Percentiles rank a stretch among this genome's conserved stretches.
Conservation (phyloP, 1,140 invertebrate species). For the Caligus rogercresseyi region DNA sequence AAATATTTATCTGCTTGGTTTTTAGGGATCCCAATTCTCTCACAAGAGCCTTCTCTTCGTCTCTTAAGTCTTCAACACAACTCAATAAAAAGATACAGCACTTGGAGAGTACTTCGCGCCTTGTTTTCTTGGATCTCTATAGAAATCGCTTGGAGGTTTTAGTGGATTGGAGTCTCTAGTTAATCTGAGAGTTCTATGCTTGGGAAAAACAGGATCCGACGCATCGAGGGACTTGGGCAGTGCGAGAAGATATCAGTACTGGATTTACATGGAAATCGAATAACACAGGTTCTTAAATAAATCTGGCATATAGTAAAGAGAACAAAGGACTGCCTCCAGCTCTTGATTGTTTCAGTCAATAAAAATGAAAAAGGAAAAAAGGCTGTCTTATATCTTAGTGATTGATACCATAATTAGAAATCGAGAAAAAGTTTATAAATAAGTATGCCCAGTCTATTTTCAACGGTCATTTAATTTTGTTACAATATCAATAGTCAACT, state of each 20-base stretch:
- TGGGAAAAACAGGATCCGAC: slow-evolving; percentile 46
- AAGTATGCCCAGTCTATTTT: background rate
- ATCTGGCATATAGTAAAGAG: too few relatives aligned
- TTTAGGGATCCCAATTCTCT: slow-evolving; percentile 42
- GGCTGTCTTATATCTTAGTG: too few relatives aligned
- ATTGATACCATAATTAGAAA: too few relatives aligned
- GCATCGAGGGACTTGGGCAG: slow-evolving; percentile 51
- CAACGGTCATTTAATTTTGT: background rate
- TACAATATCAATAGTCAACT: too few relatives aligned
- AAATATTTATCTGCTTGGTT: too few relatives aligned
- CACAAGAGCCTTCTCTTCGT: slow-evolving; percentile 53
- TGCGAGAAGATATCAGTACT: slow-evolving; percentile 20
- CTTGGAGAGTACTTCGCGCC: slow-evolving; percentile 40
- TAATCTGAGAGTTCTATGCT: slow-evolving; percentile 58
- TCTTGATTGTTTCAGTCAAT: background rate
- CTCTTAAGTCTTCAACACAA: slow-evolving; percentile 78
- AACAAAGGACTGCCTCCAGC: background rate
- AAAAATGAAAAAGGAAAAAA: background rate
- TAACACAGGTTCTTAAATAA: slow-evolving; percentile 11
- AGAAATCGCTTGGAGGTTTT: slow-evolving; percentile 78
- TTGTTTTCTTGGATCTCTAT: slow-evolving; percentile 81
- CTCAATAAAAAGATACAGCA: slow-evolving; percentile 54
- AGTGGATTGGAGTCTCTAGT: slow-evolving; percentile 49
- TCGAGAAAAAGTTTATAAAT: background rate
- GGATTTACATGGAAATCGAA: slow-evolving; percentile 18